Evolutionary conservation across 1,140 invertebrate species (phyloP).

Genomic region (Plutomurus gul): DNA sequence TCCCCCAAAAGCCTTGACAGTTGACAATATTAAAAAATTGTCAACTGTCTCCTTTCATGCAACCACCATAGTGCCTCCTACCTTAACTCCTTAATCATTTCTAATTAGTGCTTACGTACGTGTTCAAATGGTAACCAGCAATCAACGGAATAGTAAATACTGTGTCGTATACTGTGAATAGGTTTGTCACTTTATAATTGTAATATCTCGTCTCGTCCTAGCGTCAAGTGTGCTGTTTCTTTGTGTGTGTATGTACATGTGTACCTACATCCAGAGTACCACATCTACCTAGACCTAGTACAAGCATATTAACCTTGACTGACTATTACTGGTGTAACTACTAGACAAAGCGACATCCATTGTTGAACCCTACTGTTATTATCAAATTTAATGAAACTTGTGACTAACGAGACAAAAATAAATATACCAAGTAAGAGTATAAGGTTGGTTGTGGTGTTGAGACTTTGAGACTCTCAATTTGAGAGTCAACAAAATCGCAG

Average conservation of each 20-base stretch:
- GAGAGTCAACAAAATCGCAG: background rate
- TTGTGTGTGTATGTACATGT: no score
- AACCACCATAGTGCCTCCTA: background rate
- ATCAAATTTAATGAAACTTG: background rate
- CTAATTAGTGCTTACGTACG: constrained; percentile 6
- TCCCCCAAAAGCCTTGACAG: constrained; percentile 9
- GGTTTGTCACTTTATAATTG: background rate
- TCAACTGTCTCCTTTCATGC: background rate
- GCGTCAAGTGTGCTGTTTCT: no score
- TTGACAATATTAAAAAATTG: no score
- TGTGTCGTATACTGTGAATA: background rate
- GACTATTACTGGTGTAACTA: background rate
- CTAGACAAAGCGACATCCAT: background rate
- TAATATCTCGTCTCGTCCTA: no score
- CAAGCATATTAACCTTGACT: no score
- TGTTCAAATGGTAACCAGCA: background rate
- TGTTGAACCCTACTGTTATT: background rate
- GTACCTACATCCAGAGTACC: background rate
- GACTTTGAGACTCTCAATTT: background rate
- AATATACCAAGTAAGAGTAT: background rate
- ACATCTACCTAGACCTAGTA: no score
- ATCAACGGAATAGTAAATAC: background rate
- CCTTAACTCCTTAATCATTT: constrained; percentile 9
- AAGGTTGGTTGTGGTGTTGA: no score
- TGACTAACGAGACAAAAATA: background rate